Conservation (phyloP, 2,113 vertebrate genomes). For the Gobius niger region DNA sequence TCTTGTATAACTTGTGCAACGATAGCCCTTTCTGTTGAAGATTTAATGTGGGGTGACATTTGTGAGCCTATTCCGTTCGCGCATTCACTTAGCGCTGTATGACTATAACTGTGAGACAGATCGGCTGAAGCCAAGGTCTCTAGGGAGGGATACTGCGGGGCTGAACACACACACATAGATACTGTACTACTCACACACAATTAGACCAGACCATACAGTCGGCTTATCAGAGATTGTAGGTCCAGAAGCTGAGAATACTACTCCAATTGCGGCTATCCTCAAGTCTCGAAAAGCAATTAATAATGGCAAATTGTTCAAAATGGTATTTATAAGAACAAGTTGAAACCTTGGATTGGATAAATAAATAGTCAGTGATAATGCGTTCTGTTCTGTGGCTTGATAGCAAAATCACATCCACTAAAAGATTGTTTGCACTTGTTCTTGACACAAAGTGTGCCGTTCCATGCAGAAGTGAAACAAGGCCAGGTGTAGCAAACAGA, state of each 20-base stretch:
- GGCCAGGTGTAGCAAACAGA: neutral
- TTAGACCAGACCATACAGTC: slow-evolving; percentile 12
- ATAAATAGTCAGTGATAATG: slow-evolving; percentile 26
- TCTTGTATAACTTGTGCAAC: neutral
- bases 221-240: slow-evolving; percentile 13
- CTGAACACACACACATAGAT: slow-evolving; percentile 37
- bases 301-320: neutral
- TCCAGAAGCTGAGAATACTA: slow-evolving; percentile 17
- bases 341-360: neutral
- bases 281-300: too few relatives aligned
- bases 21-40: slow-evolving; percentile 20
- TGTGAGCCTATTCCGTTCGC: slow-evolving; percentile 30
- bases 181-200: slow-evolving; percentile 20
- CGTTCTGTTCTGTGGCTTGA: slow-evolving; percentile 17
- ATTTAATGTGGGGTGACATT: slow-evolving; percentile 36
- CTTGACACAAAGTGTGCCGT: slow-evolving; percentile 3
- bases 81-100: slow-evolving; percentile 29
- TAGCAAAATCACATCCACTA: slow-evolving; percentile 17
- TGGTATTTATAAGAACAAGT: neutral
- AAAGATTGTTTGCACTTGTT: neutral
- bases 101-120: slow-evolving; percentile 24
- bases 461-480: neutral
- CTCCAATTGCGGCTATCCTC: neutral
- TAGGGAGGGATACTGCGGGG: slow-evolving; percentile 25
- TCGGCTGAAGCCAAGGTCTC: slow-evolving; percentile 32